phyloP scores from a whole-genome alignment of 2,113 vertebrate genomes.

The Aspiorhynchus laticeps region DNA sequence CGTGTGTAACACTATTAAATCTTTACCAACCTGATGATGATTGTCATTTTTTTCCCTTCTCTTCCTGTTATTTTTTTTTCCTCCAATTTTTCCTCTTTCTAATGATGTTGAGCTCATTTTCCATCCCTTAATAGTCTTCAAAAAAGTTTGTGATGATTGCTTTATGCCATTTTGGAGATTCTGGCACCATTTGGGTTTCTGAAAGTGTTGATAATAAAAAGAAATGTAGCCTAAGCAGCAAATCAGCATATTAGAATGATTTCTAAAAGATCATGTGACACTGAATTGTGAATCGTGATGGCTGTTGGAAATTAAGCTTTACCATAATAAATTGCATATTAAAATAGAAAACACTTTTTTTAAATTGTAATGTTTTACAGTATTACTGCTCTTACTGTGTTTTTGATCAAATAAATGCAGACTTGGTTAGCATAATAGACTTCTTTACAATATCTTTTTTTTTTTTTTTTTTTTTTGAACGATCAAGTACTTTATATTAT shows the following conservation, averaged over 20 bases:
- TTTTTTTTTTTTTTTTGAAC: not conserved
- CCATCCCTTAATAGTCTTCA: constrained; percentile 26
- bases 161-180: constrained; percentile 17
- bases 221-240: not conserved
- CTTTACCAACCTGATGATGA: constrained; percentile 49
- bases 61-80: not conserved
- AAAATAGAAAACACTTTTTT: not conserved
- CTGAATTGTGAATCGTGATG: too few species aligned
- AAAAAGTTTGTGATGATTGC: constrained; percentile 34
- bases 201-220: not conserved
- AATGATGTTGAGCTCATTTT: constrained; percentile 41
- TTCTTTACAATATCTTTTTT: not conserved
- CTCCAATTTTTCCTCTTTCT: constrained; percentile 7
- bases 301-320: not conserved
- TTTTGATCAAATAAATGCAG: not conserved
- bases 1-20: constrained; percentile 56
- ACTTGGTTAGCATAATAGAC: not conserved
- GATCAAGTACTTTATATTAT: not conserved
- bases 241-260: not conserved
- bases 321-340: not conserved
- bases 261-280: not conserved
- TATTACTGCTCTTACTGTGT: not conserved
- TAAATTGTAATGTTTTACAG: not conserved
- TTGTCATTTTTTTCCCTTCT: constrained; percentile 33
- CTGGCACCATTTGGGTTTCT: constrained; percentile 2